Base-by-base conservation (phyloP, 2,797 vertebrate genomes). In the Phoxinus dragarum region DNA sequence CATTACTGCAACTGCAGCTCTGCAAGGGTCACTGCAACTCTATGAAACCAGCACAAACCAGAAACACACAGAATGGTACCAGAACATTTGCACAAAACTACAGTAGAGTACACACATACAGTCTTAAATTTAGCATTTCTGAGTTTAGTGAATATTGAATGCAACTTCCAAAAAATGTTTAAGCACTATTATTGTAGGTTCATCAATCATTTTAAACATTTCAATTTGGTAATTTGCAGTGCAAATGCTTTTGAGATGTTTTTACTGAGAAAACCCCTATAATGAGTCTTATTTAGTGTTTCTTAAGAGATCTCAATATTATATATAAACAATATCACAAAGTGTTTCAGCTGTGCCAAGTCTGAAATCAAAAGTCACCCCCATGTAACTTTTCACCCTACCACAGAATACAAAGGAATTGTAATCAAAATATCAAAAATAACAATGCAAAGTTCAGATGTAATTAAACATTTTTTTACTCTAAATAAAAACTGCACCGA, bases 21-120 rank as follows among this genome's bases (percentile, higher is more conserved):
- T 79, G 81, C 40, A 82, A 31, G 75, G 86, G 82, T 86, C 87
- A 89, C 6, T 56, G 73, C 49, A 74, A 82, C 38, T 81, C 73
- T 75, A 88, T 80, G 88, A 85, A 75, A 85, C 86, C 76, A 81
- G 23, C 23, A 77, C 72, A 54, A 78, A 76, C 42, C 54, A 74
- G 54, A 87, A 61, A 42, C 67, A 71, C 66, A 49, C 17, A 49
- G 40, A 68, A 79, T 82, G 21, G 1, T 23, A 47, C 14, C 12
- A 23, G 72, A 75, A 75, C 71, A 40, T 21, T 40, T 74, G 17
- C 14, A 44, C 16, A 73, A 6, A 74, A 54, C 49, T 38, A 38
- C n/a, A 44, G 69, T 31, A 85, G 49, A 80, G 69, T 31, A 85
- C 61, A 80, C n/a, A 81, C 38, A 8, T 21, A 81, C 68, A 66